Percentiles rank a stretch among this genome's conserved stretches.
Evolutionary conservation across 2,888 invertebrate species (phyloP).

Genomic region (Drosophila anceps): DNA sequence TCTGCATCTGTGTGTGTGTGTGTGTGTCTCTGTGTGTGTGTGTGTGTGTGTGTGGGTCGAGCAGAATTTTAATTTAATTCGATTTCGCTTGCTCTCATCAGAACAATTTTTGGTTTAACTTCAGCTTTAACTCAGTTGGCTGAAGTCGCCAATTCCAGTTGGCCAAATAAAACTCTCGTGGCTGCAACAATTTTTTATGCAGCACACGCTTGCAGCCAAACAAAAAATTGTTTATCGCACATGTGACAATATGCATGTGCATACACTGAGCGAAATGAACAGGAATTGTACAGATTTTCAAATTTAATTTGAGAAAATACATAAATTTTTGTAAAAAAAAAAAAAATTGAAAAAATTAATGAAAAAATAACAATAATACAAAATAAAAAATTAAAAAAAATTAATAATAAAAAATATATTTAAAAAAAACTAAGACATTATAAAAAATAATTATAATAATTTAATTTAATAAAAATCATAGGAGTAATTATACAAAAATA

Average conservation of each 20-base stretch:
- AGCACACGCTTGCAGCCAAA: slow-evolving; percentile 38
- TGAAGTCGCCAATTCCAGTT: not conserved
- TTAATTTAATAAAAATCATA: too few relatives aligned
- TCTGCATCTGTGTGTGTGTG: slow-evolving; percentile 13
- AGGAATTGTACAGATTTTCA: not conserved
- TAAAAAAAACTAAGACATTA: too few relatives aligned
- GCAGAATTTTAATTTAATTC: slow-evolving; percentile 59
- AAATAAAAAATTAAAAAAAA: too few relatives aligned
- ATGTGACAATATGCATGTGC: slow-evolving; percentile 12
- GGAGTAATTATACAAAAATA: too few relatives aligned
- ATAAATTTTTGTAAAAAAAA: not conserved
- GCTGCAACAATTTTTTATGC: slow-evolving; percentile 58
- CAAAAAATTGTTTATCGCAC: slow-evolving; percentile 32
- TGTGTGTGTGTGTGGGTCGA: not conserved
- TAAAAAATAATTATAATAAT: too few relatives aligned
- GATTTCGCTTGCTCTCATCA: slow-evolving; percentile 44
- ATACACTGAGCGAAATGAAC: not conserved
- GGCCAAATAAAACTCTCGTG: not conserved
- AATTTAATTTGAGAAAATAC: not conserved
- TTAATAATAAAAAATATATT: too few relatives aligned
- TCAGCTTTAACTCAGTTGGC: slow-evolving; percentile 9
- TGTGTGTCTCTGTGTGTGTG: not conserved
- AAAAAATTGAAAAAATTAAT: too few relatives aligned
- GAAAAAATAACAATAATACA: too few relatives aligned
- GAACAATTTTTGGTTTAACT: slow-evolving; percentile 16